A percentile compares a stretch with the other conserved stretches of the same genome.
Evolutionary conservation across 2,113 vertebrate genomes (phyloP).

Genomic region (Epinephelus fuscoguttatus): DNA sequence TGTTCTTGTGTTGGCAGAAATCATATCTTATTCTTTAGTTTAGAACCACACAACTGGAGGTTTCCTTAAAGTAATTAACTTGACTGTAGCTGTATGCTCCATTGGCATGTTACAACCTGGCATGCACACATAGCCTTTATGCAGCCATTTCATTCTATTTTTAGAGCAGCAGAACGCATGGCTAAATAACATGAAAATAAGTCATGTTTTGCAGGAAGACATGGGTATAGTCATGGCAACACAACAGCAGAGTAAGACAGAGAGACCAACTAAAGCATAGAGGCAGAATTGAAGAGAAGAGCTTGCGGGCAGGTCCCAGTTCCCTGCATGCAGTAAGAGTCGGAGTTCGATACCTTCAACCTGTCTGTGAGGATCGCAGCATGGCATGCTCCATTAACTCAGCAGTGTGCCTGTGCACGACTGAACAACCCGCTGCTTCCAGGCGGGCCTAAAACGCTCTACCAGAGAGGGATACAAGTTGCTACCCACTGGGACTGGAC

Average conservation of each 20-base stretch:
- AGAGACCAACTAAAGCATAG: not conserved
- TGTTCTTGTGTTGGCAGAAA: not conserved
- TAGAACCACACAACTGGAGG: not conserved
- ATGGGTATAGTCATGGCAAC: conserved; percentile 39
- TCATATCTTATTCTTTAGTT: not conserved
- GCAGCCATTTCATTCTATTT: not conserved
- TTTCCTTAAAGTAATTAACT: not conserved
- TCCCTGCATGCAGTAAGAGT: conserved; percentile 35
- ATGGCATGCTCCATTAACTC: conserved; percentile 72
- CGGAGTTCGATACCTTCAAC: conserved; percentile 64
- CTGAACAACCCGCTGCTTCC: conserved; percentile 63
- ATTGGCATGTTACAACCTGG: not conserved
- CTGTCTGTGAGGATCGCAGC: conserved; percentile 60
- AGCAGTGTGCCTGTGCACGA: conserved; percentile 61
- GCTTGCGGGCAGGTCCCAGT: conserved; percentile 26
- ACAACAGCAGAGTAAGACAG: conserved; percentile 3
- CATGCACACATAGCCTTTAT: not conserved
- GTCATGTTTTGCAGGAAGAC: conserved; percentile 7
- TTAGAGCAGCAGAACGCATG: not conserved
- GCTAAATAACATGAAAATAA: conserved; percentile 19
- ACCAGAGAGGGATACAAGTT: conserved; percentile 38
- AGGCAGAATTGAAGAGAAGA: conserved; percentile 1
- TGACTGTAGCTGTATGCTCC: not conserved
- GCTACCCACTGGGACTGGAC: conserved; percentile 46
- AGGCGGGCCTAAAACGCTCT: conserved; percentile 54